Base-by-base conservation (phyloP, 2,113 vertebrate genomes). In the Xenopus borealis region DNA sequence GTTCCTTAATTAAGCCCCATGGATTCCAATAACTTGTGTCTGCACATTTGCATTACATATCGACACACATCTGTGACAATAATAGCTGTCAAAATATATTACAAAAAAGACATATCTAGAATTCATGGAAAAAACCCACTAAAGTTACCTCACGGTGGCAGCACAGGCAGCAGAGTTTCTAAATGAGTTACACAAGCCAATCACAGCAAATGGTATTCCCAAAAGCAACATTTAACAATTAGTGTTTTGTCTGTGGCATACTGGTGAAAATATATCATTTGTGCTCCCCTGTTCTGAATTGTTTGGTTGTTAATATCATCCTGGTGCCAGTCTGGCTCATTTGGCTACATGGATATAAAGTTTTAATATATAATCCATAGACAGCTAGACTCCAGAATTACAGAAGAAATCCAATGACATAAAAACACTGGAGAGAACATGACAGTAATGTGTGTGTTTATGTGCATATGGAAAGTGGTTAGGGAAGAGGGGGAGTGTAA, bases 121-220 rank as follows among this genome's bases (percentile, higher is more conserved):
- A 6, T 7, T 40, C 33, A 40, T 7, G 33, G 33, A 40, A 40
- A 40, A 40, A 2, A 2, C 5, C 5, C 33, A 40, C 8, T 9
- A 1, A 66, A 52, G 12, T 30, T 13, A 14, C 79, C 83, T 12
- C 71, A 80, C 84, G 81, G 78, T 82, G 85, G 82, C 78, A 85
- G 83, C 75, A 72, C 19, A 81, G 30, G 74, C 59, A 81, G 4
- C 27, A 40, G 62, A 53, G 44, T 69, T 19, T 13, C 8, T 40
- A 20, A 10, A 67, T 11, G 2, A 19, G 12, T 33, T 68, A 52
- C 40, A 33, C 20, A 3, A 40, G 46, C 47, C 59, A 63, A 27
- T 64, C 58, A 76, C 27, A 45, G 19, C 27, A 70, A n/a, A 46
- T 57, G 53, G 47, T 33, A 40, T 64, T 77, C 47, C 61, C 30